Evolutionary conservation across 2,888 invertebrate genomes (phyloP).

Genomic region (Gonocerus acuteangulatus): DNA sequence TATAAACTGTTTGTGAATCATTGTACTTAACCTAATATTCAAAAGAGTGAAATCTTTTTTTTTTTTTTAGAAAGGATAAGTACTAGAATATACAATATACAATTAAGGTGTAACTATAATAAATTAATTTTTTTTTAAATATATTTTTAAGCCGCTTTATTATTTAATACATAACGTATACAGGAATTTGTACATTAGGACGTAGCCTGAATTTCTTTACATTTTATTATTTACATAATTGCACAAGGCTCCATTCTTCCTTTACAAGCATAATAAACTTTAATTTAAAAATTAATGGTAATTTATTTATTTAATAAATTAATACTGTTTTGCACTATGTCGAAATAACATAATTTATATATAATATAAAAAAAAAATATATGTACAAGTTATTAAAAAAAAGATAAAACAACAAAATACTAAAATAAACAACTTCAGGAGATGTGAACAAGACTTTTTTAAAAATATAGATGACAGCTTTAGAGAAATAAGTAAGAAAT

Average conservation of each 20-base stretch:
- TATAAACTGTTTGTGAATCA: not conserved
- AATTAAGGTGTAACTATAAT: not conserved
- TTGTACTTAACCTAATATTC: constrained; percentile 2
- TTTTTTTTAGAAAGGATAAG: not conserved
- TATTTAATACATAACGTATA: constrained; percentile 29
- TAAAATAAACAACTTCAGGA: not conserved
- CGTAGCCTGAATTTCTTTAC: constrained; percentile 3
- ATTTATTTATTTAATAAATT: constrained; percentile 23
- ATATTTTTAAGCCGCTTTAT: not conserved
- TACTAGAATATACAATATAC: not conserved
- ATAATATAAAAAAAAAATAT: constrained; percentile 10
- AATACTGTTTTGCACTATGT: constrained; percentile 29
- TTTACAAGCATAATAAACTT: constrained; percentile 15
- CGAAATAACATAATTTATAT: constrained; percentile 9
- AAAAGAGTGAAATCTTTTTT: constrained; percentile 3
- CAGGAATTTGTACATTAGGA: constrained; percentile 19
- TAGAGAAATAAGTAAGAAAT: too few relatives aligned
- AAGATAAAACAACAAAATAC: not conserved
- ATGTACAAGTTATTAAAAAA: constrained; percentile 16
- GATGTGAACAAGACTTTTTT: too few relatives aligned
- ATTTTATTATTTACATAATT: constrained; percentile 17
- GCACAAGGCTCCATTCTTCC: not conserved
- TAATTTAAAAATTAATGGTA: constrained; percentile 25
- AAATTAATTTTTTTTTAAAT: constrained; percentile 13
- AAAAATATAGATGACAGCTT: too few relatives aligned